Percentiles rank a stretch among this genome's conserved stretches.
Conservation (phyloP, 2,113 vertebrate species). For the Myrmophylax atrothorax region DNA sequence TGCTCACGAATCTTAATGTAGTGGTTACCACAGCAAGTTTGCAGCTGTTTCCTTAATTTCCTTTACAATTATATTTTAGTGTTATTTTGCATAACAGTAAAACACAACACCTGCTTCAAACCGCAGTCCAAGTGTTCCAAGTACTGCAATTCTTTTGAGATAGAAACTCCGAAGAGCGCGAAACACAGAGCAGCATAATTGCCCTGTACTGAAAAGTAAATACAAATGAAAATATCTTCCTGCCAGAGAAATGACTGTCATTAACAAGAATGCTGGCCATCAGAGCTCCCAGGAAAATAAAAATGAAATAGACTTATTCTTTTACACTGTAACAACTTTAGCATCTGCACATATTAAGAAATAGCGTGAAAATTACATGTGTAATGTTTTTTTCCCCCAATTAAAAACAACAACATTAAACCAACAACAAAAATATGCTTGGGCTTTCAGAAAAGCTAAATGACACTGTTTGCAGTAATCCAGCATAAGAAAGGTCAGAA, state of each 20-base stretch:
- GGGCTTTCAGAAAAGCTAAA: slow-evolving; percentile 33
- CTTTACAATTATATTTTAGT: slow-evolving; percentile 79
- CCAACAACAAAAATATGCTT: slow-evolving; percentile 24
- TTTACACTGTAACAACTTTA: slow-evolving; percentile 62
- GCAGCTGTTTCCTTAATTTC: slow-evolving; percentile 83
- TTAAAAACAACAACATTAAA: slow-evolving; percentile 59
- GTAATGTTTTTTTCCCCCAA: slow-evolving; percentile 29
- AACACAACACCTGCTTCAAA: slow-evolving; percentile 83
- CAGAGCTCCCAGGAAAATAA: slow-evolving; percentile 33
- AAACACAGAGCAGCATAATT: slow-evolving; percentile 72
- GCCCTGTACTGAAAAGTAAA: slow-evolving; percentile 77
- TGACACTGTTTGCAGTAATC: not conserved
- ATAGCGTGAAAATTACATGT: slow-evolving; percentile 54
- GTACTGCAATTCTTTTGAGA: slow-evolving; percentile 76
- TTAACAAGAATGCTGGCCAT: slow-evolving; percentile 73
- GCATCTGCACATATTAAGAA: slow-evolving; percentile 58
- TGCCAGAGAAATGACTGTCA: slow-evolving; percentile 75
- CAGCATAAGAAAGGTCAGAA: slow-evolving; percentile 18
- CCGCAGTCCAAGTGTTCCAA: slow-evolving; percentile 74
- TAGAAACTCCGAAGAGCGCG: slow-evolving; percentile 55
- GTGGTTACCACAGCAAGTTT: slow-evolving; percentile 66
- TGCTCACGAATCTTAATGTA: slow-evolving; percentile 58
- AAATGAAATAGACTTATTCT: not conserved
- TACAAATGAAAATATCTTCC: slow-evolving; percentile 81
- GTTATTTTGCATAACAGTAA: slow-evolving; percentile 83